These are phyloP conservation scores for Sterrhoptilus dennistouni DNA, from an alignment of 2,113 vertebrate species.

Conservation along the genomic window DNA sequence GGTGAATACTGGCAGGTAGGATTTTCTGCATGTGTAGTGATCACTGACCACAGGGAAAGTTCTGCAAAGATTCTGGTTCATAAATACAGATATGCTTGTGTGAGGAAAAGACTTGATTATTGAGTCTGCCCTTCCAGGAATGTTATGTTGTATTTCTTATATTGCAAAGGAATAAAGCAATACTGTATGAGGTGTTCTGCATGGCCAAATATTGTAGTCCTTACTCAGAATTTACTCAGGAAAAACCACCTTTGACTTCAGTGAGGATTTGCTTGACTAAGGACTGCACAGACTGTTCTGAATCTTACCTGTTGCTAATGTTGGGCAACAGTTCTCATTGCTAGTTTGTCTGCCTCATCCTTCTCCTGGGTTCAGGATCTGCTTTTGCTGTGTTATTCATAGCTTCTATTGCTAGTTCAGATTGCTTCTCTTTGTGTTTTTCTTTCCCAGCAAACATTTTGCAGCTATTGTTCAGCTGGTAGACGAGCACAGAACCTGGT, in stretches of 20 bases:
- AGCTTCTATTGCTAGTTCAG: neutral
- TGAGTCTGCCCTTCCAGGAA: neutral
- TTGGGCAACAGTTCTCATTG: slow-evolving; percentile 24
- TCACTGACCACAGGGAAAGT: neutral
- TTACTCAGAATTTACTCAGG: slow-evolving; percentile 56
- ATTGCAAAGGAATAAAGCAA: neutral
- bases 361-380: slow-evolving; percentile 18
- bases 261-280: neutral
- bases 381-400: slow-evolving; percentile 31
- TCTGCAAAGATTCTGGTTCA: neutral
- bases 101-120: neutral
- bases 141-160: neutral
- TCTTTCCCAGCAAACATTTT: slow-evolving; percentile 24
- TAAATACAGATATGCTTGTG: neutral
- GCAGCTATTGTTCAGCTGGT: slow-evolving; percentile 26
- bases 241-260: neutral
- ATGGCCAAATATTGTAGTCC: neutral
- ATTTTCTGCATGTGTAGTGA: neutral
- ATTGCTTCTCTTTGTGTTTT: slow-evolving; percentile 7
- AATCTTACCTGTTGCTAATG: neutral
- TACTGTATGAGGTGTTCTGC: neutral
- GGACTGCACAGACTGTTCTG: neutral
- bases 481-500: slow-evolving; percentile 31
- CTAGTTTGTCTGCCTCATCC: neutral
- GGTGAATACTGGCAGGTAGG: neutral